Evolutionary conservation across 2,113 vertebrate species (phyloP), one percentile per base, ranked within the genome.

Genomic region (Lophochroa leadbeateri): DNA sequence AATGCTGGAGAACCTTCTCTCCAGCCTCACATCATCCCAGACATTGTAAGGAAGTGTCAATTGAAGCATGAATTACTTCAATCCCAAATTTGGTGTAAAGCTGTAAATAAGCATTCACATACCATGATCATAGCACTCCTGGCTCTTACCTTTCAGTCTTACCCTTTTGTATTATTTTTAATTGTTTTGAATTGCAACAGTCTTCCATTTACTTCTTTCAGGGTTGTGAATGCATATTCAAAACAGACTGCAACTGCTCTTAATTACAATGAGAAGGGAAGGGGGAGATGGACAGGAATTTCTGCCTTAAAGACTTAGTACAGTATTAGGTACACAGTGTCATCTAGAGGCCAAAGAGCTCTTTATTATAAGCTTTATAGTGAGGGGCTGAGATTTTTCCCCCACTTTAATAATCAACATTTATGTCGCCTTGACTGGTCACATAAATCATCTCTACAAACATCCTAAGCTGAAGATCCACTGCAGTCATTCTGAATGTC

Each of bases 331-430:
- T 84, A 85, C 44, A 94, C 37, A 96, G 82, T 80, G 92, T 96
- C 95, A 94, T 35, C 94, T 96, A 97, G 92, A 97, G 94, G 96
- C 89, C 17, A 71, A 76, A 74, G 35, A 24, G 3, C 23, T 71
- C 71, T 70, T 86, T n/a, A 41, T 69, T 58, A 39, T 23, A 71
- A 41, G 31, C 52, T 84, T 90, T 74, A 49, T 6, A 14, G 2
- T 0, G 2, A 72, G 25, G 9, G 10, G 8, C 27, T 82, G 44
- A 33, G 19, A 27, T 46, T 75, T 37, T 27, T 1, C 3, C 14
- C 35, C 41, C 17, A 13, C 16, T 84, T 63, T 53, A 87, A 39
- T 72, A 70, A 65, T 11, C 9, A 63, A 67, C n/a, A 43, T 3
- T 82, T 95, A 17, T 2, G 2, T 47, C 20, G 79, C 15, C 28